These are phyloP conservation scores for Vulpes ferrilata DNA, from an alignment of 2,113 vertebrate genomes.

Conservation along the genomic window DNA sequence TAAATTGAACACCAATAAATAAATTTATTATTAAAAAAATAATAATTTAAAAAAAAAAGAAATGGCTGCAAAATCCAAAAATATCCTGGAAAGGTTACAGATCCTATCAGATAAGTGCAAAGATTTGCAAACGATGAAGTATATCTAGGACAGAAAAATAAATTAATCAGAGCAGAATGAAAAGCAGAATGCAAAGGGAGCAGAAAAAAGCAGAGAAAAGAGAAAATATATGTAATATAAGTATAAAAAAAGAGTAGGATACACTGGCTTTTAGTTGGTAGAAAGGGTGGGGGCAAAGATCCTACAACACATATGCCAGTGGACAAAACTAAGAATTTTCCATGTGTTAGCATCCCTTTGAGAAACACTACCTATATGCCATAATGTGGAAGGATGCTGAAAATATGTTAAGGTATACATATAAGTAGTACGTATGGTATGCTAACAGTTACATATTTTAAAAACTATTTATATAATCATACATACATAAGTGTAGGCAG, in stretches of 20 bases:
- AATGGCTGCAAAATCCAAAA: neutral
- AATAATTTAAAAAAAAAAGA: too few relatives aligned
- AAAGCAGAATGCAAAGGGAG: neutral
- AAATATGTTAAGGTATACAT: neutral
- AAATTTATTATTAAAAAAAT: too few relatives aligned
- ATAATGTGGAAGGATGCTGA: neutral
- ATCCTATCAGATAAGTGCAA: neutral
- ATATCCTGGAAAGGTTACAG: neutral
- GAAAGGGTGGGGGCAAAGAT: neutral
- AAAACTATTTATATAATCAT: neutral
- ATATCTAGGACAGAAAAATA: neutral
- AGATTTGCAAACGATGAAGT: slow-evolving; percentile 5
- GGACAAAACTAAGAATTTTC: neutral
- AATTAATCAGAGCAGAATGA: too few relatives aligned
- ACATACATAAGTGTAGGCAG: neutral
- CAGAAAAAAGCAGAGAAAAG: neutral
- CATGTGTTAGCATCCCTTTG: neutral
- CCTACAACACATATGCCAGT: neutral
- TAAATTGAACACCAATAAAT: too few relatives aligned
- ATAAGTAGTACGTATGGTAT: neutral
- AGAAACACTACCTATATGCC: neutral
- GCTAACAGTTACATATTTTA: neutral
- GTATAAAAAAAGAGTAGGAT: neutral
- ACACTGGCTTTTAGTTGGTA: neutral
- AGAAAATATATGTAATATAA: neutral